These are phyloP conservation scores for Steinernema feltiae DNA, from an alignment of 1,140 invertebrate genomes.

Conservation along the genomic window DNA sequence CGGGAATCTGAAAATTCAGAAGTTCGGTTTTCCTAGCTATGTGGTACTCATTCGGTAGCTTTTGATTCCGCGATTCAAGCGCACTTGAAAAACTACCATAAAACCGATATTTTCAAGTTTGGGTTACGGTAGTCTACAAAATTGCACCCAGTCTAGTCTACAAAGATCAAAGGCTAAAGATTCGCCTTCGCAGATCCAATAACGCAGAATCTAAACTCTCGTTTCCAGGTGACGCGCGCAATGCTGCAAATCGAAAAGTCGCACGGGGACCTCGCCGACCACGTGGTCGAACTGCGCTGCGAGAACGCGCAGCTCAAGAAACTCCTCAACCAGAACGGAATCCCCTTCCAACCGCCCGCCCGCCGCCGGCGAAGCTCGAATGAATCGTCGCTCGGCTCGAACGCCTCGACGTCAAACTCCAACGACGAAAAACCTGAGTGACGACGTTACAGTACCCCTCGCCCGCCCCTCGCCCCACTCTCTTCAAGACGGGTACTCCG, in stretches of 20 bases:
- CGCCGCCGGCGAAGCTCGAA: background rate
- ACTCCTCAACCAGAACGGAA: conserved; percentile 23
- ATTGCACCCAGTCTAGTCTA: too few species aligned
- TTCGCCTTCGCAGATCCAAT: background rate
- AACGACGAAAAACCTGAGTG: conserved; percentile 2
- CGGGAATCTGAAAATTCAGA: too few species aligned
- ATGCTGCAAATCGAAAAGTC: conserved; percentile 21
- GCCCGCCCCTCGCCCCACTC: background rate
- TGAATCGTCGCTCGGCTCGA: background rate
- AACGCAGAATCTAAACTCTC: background rate
- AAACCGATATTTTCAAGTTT: too few species aligned
- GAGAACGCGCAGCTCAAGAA: conserved; percentile 17
- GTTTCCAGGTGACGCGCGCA: conserved; percentile 22
- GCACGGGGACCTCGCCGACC: conserved; percentile 5
- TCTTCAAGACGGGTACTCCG: background rate
- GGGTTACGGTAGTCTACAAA: too few species aligned
- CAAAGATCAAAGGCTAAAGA: too few species aligned
- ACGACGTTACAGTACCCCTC: conserved; percentile 16
- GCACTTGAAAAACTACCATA: too few species aligned
- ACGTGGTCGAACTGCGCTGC: background rate
- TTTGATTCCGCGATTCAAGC: too few species aligned
- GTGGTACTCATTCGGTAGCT: too few species aligned
- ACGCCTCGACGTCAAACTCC: background rate
- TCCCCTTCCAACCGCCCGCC: background rate
- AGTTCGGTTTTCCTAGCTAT: too few species aligned